Base-by-base conservation (phyloP, 1,140 invertebrate genomes). In the Pogonomyrmex barbatus region DNA sequence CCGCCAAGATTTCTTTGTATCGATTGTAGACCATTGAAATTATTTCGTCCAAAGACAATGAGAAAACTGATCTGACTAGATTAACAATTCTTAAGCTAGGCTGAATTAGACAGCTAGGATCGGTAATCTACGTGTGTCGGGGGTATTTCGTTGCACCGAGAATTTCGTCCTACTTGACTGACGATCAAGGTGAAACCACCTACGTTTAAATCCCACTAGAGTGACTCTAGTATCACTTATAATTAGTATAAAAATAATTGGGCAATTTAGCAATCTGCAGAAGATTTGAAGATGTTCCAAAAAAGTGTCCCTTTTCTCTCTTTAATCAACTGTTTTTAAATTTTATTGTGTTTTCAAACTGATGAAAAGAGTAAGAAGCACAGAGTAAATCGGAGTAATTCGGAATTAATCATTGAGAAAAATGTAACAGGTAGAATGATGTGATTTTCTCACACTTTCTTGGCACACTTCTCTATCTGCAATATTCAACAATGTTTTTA, bases 241-340 rank as follows among this genome's bases (percentile, higher is more conserved):
- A 92, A 93, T 91, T 93, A 90, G 93, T 94, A 95, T 88, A 94
- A 95, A 94, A 94, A 95, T 95, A 95, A 95, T 90, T 93, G 90
- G 91, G 90, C 89, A 91, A 91, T 91, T 92, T 92, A 84, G 85
- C 62, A 89, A 92, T 92, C 79, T 92, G 86, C 62, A 79, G 10
- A 89, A 81, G 24, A 87, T 87, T 91, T 89, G 88, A 90, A 88
- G 78, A 91, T 85, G 87, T 76, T 14, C 87, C 87, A 87, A 85
- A 86, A 89, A 78, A 78, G 71, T 67, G 39, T 33, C 17, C 9
- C 33, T 36, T 33, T 24, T 71, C 70, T 67, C 4, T 75, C 52
- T 63, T 71, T 17, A 47, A 45, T 60, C 52, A 14, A 12, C 63
- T 84, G 65, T 63, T 60, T 73, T 73, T 30, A 81, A 33, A 24